Evolutionary conservation across 37 sponge, comb jelly and placozoan species (phyloP).

Genomic region (Ephydatia muelleri): DNA sequence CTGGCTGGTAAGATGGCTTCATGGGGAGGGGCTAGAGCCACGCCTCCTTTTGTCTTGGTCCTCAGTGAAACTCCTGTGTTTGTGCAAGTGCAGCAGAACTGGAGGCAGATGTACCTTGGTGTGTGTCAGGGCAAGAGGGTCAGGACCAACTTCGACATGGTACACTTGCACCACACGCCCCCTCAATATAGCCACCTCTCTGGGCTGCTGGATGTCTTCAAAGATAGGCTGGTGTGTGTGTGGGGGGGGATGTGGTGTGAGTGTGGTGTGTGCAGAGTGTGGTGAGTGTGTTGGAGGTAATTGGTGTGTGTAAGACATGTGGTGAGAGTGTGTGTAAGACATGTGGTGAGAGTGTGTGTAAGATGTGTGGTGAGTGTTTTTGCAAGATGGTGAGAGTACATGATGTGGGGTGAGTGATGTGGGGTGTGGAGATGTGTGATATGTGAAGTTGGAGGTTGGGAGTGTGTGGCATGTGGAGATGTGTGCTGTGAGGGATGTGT

Average conservation of each 20-base stretch:
- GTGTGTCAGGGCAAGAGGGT: conserved; percentile 69
- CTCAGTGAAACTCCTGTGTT: conserved; percentile 78
- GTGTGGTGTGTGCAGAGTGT: neutral
- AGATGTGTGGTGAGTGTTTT: neutral
- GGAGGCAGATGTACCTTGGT: conserved; percentile 89
- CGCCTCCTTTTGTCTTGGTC: neutral
- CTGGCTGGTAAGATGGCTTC: conserved; percentile 62
- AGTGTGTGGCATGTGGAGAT: neutral
- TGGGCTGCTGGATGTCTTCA: conserved; percentile 89
- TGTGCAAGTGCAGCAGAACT: conserved; percentile 74
- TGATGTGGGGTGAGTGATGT: neutral
- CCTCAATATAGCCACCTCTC: conserved; percentile 80
- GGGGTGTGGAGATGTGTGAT: neutral
- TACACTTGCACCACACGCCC: conserved; percentile 82
- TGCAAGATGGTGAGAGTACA: too few species aligned
- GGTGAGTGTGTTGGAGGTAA: neutral
- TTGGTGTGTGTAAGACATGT: neutral
- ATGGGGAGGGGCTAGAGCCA: neutral
- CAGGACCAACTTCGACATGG: conserved; percentile 64
- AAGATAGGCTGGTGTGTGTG: conserved; percentile 70
- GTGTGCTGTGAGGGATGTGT: neutral
- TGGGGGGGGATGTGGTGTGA: too few species aligned
- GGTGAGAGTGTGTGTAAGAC: neutral
- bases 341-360: neutral
- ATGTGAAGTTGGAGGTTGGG: too few species aligned